Evolutionary conservation across 92 coral and sea anemone genomes (phyloP).

Genomic region (Parazoanthus atlanticus): DNA sequence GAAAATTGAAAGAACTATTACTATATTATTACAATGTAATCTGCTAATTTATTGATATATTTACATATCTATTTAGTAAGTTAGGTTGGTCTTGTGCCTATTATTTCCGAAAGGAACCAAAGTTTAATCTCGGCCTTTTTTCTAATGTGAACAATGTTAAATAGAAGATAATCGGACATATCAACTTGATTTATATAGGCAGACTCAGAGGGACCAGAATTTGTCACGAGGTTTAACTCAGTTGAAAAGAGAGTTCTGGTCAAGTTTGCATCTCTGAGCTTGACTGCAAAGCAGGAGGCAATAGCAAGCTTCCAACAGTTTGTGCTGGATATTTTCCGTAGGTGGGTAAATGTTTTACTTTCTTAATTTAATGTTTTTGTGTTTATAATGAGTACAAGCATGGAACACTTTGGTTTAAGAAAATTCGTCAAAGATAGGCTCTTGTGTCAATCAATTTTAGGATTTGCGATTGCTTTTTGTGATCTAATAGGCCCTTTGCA

Average conservation of each 20-base stretch:
- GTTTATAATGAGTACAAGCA: too few relatives aligned
- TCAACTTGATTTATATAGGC: slow-evolving; percentile 54
- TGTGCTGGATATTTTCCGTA: slow-evolving; percentile 75
- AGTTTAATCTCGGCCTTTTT: background rate
- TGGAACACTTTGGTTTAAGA: background rate
- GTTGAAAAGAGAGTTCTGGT: slow-evolving; percentile 62
- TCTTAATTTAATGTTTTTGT: background rate
- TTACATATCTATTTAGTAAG: too few relatives aligned
- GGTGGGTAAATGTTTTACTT: slow-evolving; percentile 50
- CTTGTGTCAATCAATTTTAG: too few relatives aligned
- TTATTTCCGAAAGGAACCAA: background rate
- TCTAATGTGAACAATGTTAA: background rate
- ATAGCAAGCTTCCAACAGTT: slow-evolving; percentile 84
- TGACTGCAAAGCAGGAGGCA: slow-evolving; percentile 91
- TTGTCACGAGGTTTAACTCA: slow-evolving; percentile 58
- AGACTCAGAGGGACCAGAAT: slow-evolving; percentile 82
- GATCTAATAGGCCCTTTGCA: too few relatives aligned
- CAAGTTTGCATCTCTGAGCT: slow-evolving; percentile 73
- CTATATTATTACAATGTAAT: too few relatives aligned
- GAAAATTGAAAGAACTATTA: background rate
- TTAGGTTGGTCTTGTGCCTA: background rate
- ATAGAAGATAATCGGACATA: background rate
- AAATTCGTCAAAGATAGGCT: too few relatives aligned
- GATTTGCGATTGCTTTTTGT: too few relatives aligned
- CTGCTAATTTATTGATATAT: too few relatives aligned